Percentiles rank a stretch among this genome's conserved stretches.
These are phyloP conservation scores for Melanocharis versteri DNA, from an alignment of 2,113 vertebrate species.

Conservation along the genomic window DNA sequence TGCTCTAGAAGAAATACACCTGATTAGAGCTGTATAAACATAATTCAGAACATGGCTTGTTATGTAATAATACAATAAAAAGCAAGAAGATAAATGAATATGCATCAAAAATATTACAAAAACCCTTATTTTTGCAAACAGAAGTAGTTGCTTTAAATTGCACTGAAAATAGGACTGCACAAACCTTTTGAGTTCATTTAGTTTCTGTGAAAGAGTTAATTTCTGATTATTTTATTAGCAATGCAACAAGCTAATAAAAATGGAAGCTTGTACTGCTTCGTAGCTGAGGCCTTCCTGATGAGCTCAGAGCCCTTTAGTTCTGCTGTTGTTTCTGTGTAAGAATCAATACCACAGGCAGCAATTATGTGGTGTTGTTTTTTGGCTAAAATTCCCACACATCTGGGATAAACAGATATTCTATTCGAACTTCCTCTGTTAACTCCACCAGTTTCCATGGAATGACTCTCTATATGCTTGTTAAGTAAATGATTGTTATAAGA, in stretches of 20 bases:
- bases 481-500: conserved; percentile 81
- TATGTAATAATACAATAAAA: neutral
- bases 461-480: conserved; percentile 72
- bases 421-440: conserved; percentile 75
- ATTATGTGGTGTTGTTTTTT: conserved; percentile 51
- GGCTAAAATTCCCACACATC: conserved; percentile 80
- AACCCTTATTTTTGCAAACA: neutral
- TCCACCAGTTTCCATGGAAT: conserved; percentile 72
- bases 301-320: conserved; percentile 5
- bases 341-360: conserved; percentile 46
- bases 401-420: conserved; percentile 74
- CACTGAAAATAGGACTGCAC: neutral
- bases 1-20: neutral
- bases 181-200: neutral
- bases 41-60: neutral
- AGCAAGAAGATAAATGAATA: neutral
- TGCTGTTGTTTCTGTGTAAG: conserved; percentile 32
- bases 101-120: neutral
- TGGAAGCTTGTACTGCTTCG: neutral
- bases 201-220: neutral
- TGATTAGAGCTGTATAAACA: neutral
- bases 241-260: conserved; percentile 37
- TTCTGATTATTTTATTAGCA: conserved; percentile 52
- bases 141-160: neutral
- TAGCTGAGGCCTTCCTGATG: neutral